These are phyloP conservation scores for Cylloceria caligata DNA, from an alignment of 2,888 invertebrate species.

Conservation along the genomic window DNA sequence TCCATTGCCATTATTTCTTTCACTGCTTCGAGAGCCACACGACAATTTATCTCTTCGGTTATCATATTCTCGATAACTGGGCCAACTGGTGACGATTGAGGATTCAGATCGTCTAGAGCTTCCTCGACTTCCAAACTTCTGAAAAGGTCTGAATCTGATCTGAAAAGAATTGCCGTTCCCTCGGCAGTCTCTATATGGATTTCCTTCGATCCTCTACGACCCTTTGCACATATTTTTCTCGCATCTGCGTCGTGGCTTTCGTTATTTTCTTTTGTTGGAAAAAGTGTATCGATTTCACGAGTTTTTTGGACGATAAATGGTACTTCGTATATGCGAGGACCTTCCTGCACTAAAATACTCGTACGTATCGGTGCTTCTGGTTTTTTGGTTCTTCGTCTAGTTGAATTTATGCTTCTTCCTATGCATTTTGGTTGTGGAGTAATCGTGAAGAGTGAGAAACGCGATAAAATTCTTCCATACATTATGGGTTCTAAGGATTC, in stretches of 20 bases:
- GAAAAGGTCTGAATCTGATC: constrained; percentile 69
- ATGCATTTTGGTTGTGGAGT: constrained; percentile 4
- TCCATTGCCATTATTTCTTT: constrained; percentile 85
- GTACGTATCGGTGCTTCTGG: constrained; percentile 76
- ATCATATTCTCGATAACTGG: constrained; percentile 84
- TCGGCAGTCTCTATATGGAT: constrained; percentile 76
- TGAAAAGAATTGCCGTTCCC: constrained; percentile 76
- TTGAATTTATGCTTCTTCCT: constrained; percentile 32
- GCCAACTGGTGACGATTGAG: constrained; percentile 75
- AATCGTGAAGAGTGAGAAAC: background rate
- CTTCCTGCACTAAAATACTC: constrained; percentile 89
- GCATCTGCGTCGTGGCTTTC: constrained; percentile 8
- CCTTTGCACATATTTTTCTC: background rate
- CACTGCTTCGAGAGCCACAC: constrained; percentile 84
- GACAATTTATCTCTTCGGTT: constrained; percentile 84
- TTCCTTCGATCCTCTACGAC: constrained; percentile 16
- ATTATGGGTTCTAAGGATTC: background rate
- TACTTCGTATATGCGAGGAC: constrained; percentile 89
- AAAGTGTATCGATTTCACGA: constrained; percentile 83
- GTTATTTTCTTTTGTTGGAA: constrained; percentile 32
- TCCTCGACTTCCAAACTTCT: constrained; percentile 76
- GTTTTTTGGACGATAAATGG: constrained; percentile 87
- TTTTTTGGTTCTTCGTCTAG: constrained; percentile 31
- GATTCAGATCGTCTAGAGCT: constrained; percentile 78
- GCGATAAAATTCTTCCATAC: background rate